Conservation (phyloP, 1,140 invertebrate species). For the Drosophila malerkotliana region DNA sequence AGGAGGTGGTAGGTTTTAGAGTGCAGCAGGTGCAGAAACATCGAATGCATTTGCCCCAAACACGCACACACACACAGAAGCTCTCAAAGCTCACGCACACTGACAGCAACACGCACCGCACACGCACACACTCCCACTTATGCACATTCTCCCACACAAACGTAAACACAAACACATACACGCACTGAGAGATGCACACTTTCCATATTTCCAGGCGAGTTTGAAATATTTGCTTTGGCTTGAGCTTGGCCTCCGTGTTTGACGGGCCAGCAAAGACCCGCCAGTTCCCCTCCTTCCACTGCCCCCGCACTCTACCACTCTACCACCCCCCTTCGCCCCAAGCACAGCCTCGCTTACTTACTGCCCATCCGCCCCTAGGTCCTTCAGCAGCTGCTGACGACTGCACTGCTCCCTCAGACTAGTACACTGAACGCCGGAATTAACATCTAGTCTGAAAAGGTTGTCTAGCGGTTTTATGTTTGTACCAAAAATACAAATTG, state of each 20-base stretch:
- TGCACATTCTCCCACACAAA: constrained; percentile 5
- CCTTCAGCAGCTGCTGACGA: constrained; percentile 1
- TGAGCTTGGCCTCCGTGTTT: constrained; percentile 8
- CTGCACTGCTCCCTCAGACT: not conserved
- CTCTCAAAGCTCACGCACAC: constrained; percentile 22
- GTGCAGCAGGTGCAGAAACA: constrained; percentile 48
- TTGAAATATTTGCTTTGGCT: constrained; percentile 67
- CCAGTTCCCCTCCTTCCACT: not conserved
- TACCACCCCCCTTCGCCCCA: not conserved
- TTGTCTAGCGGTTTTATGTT: too few species aligned
- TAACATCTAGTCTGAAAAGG: not conserved
- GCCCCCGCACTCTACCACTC: not conserved
- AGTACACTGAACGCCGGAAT: not conserved
- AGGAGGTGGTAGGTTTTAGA: constrained; percentile 22
- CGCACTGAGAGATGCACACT: constrained; percentile 24
- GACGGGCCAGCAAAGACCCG: constrained; percentile 15
- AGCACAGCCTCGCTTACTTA: not conserved
- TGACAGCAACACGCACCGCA: constrained; percentile 9
- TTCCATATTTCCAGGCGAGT: constrained; percentile 73
- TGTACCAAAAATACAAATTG: not conserved
- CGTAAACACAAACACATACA: constrained; percentile 7
- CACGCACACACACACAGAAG: constrained; percentile 16
- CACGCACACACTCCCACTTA: constrained; percentile 2
- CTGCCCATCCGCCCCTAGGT: not conserved
- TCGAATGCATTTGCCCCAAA: constrained; percentile 40